A percentile compares a stretch with the other conserved stretches of the same genome.
Conservation (phyloP, 2,797 vertebrate species). For the Ispidina lecontei region DNA sequence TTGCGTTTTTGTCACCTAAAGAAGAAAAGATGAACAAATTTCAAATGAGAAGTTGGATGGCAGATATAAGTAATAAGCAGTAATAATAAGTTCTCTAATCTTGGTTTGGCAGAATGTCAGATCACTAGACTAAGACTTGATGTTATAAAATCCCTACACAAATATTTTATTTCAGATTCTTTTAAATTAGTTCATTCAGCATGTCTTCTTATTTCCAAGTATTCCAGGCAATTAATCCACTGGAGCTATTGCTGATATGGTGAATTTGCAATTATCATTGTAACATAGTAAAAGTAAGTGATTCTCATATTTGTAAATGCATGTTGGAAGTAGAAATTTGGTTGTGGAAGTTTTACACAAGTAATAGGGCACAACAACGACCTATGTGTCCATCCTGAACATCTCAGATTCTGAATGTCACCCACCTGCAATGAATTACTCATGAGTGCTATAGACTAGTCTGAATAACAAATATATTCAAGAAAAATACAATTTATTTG, state of each 20-base stretch:
- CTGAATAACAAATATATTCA: slow-evolving; percentile 44
- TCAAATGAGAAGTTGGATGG: not conserved
- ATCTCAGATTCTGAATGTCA: not conserved
- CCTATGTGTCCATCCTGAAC: not conserved
- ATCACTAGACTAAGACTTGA: not conserved
- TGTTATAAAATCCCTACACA: not conserved
- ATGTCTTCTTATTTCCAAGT: not conserved
- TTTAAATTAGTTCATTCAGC: not conserved
- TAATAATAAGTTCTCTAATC: not conserved
- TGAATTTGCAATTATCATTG: not conserved
- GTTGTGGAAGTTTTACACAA: not conserved
- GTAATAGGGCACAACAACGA: not conserved
- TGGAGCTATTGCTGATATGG: not conserved
- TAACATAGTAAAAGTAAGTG: not conserved
- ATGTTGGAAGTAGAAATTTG: not conserved
- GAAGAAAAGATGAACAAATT: not conserved
- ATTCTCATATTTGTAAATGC: not conserved
- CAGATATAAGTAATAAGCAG: too few species aligned
- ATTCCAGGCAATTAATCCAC: not conserved
- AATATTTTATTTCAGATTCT: not conserved
- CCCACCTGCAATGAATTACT: slow-evolving; percentile 16
- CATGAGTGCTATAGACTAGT: not conserved
- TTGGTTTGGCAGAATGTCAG: not conserved
- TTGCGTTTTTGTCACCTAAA: not conserved
- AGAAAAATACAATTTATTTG: slow-evolving; percentile 46